A percentile compares a stretch with the other conserved stretches of the same genome.
phyloP scores from a whole-genome alignment of 2,113 vertebrate species.

The Forbesichthys agassizii region DNA sequence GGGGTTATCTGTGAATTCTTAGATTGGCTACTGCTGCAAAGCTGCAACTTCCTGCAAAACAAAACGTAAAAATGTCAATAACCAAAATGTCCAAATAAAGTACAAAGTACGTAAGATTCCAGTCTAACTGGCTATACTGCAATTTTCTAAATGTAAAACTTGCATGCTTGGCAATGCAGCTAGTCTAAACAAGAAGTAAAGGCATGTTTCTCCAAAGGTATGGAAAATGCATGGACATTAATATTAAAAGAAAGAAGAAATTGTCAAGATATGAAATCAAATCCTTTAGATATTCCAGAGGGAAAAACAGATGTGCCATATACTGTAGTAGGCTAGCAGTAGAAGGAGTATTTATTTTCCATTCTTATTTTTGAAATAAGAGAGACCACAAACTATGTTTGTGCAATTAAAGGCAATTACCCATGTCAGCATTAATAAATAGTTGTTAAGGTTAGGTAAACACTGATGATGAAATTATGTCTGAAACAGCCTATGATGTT shows the following conservation, averaged over 20 bases:
- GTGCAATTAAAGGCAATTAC: background rate
- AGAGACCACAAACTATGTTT: background rate
- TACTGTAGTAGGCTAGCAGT: no score
- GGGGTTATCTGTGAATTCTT: slow-evolving; percentile 59
- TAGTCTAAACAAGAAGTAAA: background rate
- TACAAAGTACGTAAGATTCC: background rate
- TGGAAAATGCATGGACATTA: background rate
- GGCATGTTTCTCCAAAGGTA: slow-evolving; percentile 7
- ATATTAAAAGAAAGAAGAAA: no score
- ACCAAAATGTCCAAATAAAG: background rate
- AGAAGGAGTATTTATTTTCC: background rate
- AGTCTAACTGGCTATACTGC: background rate
- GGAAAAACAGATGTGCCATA: no score
- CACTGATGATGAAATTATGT: background rate
- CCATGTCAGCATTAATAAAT: background rate
- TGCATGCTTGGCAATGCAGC: background rate
- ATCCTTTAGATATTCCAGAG: no score
- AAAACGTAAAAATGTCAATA: slow-evolving; percentile 18
- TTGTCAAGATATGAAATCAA: no score
- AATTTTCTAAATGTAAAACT: background rate
- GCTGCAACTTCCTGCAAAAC: slow-evolving; percentile 72
- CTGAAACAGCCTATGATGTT: background rate
- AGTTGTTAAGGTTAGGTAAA: background rate
- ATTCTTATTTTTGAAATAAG: background rate
- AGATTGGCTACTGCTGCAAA: slow-evolving; percentile 55